Conservation (phyloP, 2,888 invertebrate genomes). For the Conops quadrifasciatus region DNA sequence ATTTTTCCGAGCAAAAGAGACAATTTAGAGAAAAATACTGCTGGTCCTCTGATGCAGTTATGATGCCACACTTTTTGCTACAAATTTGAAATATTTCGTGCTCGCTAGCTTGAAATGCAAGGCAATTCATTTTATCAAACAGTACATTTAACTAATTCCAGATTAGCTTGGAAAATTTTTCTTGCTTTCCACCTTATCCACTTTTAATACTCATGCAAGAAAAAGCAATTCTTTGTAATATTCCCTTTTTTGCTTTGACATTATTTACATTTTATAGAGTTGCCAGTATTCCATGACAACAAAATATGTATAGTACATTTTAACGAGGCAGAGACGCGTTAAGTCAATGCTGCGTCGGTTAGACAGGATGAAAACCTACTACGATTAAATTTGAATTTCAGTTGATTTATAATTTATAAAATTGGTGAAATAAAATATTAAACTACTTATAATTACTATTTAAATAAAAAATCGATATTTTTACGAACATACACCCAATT, state of each 20-base stretch:
- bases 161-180: slow-evolving; percentile 6
- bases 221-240: slow-evolving; percentile 17
- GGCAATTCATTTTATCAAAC: slow-evolving; percentile 51
- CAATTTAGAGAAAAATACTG: slow-evolving; percentile 58
- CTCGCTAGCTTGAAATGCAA: slow-evolving; percentile 58
- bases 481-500: too few relatives aligned
- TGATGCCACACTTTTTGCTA: slow-evolving; percentile 59
- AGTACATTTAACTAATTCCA: slow-evolving; percentile 21
- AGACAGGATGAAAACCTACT: too few relatives aligned
- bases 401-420: too few relatives aligned
- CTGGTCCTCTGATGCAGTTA: slow-evolving; percentile 58
- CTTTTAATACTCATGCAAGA: slow-evolving; percentile 20
- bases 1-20: slow-evolving; percentile 56
- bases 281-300: too few relatives aligned
- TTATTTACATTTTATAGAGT: too few relatives aligned
- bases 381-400: too few relatives aligned
- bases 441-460: too few relatives aligned
- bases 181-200: slow-evolving; percentile 25
- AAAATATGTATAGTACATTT: too few relatives aligned
- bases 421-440: too few relatives aligned
- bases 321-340: too few relatives aligned
- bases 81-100: slow-evolving; percentile 58
- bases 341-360: too few relatives aligned
- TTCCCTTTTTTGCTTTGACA: slow-evolving; percentile 17
- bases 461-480: too few relatives aligned